Evolutionary conservation across 2,888 invertebrate genomes (phyloP).

Genomic region (Strigamia transsilvanica): DNA sequence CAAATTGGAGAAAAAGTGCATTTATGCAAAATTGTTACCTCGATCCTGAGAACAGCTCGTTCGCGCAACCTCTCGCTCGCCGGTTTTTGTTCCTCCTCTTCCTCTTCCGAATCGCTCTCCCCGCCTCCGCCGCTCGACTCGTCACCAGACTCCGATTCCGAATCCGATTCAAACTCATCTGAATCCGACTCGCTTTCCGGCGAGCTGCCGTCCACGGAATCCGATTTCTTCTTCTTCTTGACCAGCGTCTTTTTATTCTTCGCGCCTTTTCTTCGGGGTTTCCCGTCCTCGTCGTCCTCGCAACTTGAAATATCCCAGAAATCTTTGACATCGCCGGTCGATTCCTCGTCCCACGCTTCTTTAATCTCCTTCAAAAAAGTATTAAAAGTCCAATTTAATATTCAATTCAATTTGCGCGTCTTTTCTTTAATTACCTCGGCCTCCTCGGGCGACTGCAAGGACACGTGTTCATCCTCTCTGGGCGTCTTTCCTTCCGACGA

Average conservation of each 20-base stretch:
- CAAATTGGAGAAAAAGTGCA: too few species aligned
- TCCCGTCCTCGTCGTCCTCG: constrained; percentile 58
- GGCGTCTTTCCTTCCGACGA: constrained; percentile 4
- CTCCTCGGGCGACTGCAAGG: constrained; percentile 53
- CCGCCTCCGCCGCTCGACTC: constrained; percentile 67
- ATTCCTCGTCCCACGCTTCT: constrained; percentile 59
- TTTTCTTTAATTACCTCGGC: constrained; percentile 57
- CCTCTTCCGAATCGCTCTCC: constrained; percentile 57
- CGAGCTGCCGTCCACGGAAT: constrained; percentile 62
- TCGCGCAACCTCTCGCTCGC: constrained; percentile 80
- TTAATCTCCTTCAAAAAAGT: constrained; percentile 55
- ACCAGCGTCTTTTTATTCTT: neutral
- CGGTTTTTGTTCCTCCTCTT: constrained; percentile 71
- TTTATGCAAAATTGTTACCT: too few species aligned
- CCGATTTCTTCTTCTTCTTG: constrained; percentile 53
- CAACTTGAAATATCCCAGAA: constrained; percentile 59
- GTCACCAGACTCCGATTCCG: constrained; percentile 64
- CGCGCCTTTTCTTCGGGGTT: constrained; percentile 54
- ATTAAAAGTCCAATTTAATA: neutral
- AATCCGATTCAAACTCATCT: constrained; percentile 64
- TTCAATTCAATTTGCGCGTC: constrained; percentile 61
- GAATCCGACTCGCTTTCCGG: constrained; percentile 59
- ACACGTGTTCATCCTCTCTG: constrained; percentile 59
- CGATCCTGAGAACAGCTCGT: constrained; percentile 76
- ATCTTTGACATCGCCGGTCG: constrained; percentile 64